Evolutionary conservation across 2,888 invertebrate species (phyloP).

Genomic region (Norana najaformis): DNA sequence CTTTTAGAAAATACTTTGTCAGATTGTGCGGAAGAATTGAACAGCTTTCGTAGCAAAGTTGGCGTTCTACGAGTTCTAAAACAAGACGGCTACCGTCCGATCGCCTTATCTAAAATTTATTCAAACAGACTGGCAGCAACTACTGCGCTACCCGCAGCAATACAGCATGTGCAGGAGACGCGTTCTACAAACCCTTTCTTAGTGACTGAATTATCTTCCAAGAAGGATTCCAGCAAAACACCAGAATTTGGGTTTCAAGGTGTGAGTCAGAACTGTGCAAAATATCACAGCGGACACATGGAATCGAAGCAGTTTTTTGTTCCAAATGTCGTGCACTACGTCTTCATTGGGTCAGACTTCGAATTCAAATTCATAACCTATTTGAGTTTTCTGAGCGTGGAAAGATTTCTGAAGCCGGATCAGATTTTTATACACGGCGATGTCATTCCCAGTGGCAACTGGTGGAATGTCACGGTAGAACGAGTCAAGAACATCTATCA

Average conservation of each 20-base stretch:
- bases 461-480: not conserved
- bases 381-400: slow-evolving; percentile 18
- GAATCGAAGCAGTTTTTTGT: not conserved
- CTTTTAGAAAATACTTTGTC: not conserved
- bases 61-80: not conserved
- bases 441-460: slow-evolving; percentile 8
- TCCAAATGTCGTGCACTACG: slow-evolving; percentile 29
- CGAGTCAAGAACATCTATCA: slow-evolving; percentile 2
- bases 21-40: not conserved
- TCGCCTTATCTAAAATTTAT: not conserved
- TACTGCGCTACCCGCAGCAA: not conserved
- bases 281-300: not conserved
- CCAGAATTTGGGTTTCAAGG: not conserved
- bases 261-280: not conserved
- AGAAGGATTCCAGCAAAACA: not conserved
- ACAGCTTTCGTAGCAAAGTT: not conserved
- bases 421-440: slow-evolving; percentile 28
- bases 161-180: not conserved
- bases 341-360: not conserved
- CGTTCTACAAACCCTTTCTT: not conserved
- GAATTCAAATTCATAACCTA: slow-evolving; percentile 16
- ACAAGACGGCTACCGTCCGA: not conserved
- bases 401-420: slow-evolving; percentile 17
- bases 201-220: not conserved
- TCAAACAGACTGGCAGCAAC: not conserved